Conservation (phyloP, 2,797 vertebrate species). For the Notoglanidium macrostoma region DNA sequence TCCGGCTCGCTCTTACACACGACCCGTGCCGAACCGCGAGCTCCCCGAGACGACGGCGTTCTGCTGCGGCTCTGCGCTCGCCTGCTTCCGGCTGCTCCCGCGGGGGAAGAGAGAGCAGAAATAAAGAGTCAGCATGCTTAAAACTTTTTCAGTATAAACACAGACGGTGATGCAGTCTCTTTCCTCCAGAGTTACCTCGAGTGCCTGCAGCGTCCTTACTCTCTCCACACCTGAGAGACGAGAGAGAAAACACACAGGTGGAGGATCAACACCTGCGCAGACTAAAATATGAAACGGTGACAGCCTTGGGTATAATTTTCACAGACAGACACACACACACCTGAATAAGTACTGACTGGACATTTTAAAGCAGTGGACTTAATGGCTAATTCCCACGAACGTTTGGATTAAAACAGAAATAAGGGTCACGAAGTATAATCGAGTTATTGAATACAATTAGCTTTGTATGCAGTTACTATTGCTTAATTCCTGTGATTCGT, state of each 20-base stretch:
- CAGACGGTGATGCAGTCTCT: no score
- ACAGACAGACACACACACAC: neutral
- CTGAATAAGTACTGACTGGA: neutral
- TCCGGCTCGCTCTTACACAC: conserved; percentile 90
- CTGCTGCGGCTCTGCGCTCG: conserved; percentile 67
- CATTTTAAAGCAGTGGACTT: neutral
- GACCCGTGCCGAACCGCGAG: conserved; percentile 67
- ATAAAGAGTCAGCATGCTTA: neutral
- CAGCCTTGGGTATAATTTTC: neutral
- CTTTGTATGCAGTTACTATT: neutral
- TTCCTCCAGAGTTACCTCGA: conserved; percentile 60
- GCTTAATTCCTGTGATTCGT: neutral
- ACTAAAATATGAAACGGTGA: neutral
- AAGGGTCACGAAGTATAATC: neutral
- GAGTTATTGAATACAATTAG: neutral
- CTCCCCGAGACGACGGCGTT: conserved; percentile 59
- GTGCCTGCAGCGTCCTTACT: conserved; percentile 62
- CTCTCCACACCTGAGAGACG: conserved; percentile 57
- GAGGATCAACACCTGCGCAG: neutral
- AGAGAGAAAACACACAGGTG: conserved; percentile 18
- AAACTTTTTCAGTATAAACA: neutral
- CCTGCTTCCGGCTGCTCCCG: conserved; percentile 61
- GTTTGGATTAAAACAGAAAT: neutral
- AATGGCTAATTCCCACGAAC: neutral
- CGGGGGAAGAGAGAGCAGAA: conserved; percentile 23